Percentiles rank a stretch among this genome's conserved stretches.
Evolutionary conservation across 64 coral and sea anemone genomes (phyloP).

Genomic region (Pocillopora verrucosa): DNA sequence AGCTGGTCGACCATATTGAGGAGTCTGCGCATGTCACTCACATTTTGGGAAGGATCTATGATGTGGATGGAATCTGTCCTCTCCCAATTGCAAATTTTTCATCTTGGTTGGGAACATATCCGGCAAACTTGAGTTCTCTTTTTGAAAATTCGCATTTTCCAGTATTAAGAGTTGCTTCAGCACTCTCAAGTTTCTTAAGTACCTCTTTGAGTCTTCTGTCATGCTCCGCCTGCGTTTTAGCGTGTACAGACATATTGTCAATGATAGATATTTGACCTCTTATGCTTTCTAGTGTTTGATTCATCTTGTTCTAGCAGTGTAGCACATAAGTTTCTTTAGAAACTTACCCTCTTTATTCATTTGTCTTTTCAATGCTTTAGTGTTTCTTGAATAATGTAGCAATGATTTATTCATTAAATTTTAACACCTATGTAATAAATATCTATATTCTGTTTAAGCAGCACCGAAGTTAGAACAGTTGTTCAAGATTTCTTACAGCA

Average conservation of each 20-base stretch:
- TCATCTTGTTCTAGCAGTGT: too few species aligned
- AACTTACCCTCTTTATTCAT: too few species aligned
- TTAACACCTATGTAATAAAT: too few species aligned
- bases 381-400: too few species aligned
- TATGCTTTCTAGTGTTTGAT: too few species aligned
- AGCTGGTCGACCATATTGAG: slow-evolving; percentile 26
- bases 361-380: too few species aligned
- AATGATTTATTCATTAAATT: too few species aligned
- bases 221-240: slow-evolving; percentile 10
- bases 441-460: too few species aligned
- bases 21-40: background rate
- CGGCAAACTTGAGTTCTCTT: slow-evolving; percentile 19
- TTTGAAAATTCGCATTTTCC: slow-evolving; percentile 1
- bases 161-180: background rate
- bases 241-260: slow-evolving; percentile 2
- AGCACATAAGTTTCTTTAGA: too few species aligned
- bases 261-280: background rate
- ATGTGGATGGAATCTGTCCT: slow-evolving; percentile 28
- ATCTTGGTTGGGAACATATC: background rate
- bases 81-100: background rate
- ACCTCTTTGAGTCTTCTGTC: background rate
- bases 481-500: too few species aligned
- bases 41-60: slow-evolving; percentile 13
- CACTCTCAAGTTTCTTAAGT: slow-evolving; percentile 10
- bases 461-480: too few species aligned